These are phyloP conservation scores for Apteryx mantelli DNA, from an alignment of 2,113 vertebrate species.

Conservation along the genomic window DNA sequence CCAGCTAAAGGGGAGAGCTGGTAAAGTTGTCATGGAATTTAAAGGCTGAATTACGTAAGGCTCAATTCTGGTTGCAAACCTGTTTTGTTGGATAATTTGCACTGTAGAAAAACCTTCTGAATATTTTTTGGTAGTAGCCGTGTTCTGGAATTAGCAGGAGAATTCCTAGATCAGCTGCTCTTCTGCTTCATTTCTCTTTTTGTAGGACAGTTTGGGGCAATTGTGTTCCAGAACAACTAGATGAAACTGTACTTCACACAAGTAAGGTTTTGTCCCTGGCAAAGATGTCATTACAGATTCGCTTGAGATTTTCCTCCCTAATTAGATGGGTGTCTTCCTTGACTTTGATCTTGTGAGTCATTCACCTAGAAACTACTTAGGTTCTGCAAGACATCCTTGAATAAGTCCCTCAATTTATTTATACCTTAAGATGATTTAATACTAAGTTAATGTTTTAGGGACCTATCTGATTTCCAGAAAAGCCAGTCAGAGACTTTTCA, in stretches of 20 bases:
- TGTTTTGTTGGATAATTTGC: neutral
- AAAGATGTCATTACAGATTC: neutral
- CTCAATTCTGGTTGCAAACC: neutral
- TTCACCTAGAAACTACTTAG: slow-evolving; percentile 48
- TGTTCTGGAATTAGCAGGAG: neutral
- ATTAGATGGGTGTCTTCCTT: slow-evolving; percentile 66
- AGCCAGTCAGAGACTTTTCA: neutral
- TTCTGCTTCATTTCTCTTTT: neutral
- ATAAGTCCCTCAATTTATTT: slow-evolving; percentile 58
- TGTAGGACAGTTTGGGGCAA: neutral
- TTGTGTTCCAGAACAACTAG: neutral
- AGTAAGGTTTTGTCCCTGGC: neutral
- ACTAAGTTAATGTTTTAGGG: slow-evolving; percentile 62
- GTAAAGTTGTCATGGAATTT: neutral
- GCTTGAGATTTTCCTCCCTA: slow-evolving; percentile 50
- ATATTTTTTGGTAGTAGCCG: neutral
- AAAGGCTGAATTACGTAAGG: neutral
- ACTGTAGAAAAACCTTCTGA: neutral
- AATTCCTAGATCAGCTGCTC: neutral
- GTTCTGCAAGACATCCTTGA: slow-evolving; percentile 41
- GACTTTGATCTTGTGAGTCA: slow-evolving; percentile 70
- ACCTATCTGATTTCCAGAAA: slow-evolving; percentile 62
- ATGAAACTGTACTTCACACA: neutral
- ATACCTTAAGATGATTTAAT: slow-evolving; percentile 64
- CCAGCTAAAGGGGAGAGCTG: neutral